phyloP scores from a whole-genome alignment of 2,797 vertebrate species.

The Tragopan temminckii region DNA sequence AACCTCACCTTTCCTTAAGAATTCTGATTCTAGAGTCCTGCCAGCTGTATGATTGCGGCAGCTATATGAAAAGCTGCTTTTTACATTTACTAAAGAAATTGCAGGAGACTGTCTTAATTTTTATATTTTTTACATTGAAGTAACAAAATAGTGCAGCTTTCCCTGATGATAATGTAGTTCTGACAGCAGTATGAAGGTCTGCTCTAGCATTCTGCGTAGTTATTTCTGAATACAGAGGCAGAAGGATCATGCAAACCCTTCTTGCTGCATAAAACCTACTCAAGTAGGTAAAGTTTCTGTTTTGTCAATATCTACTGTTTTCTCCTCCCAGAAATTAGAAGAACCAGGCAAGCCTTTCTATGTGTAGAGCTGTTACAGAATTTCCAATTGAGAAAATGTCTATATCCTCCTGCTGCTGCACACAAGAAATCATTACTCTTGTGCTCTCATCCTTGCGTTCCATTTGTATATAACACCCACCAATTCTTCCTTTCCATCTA shows the following conservation, averaged over 20 bases:
- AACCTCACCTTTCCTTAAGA: neutral
- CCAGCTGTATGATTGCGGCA: neutral
- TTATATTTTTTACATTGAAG: neutral
- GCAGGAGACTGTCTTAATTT: neutral
- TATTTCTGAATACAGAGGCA: neutral
- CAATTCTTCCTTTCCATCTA: neutral
- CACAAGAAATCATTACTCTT: conserved; percentile 17
- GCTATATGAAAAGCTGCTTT: neutral
- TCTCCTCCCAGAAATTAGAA: neutral
- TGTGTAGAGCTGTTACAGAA: neutral
- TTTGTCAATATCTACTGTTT: neutral
- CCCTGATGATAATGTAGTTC: too few relatives aligned
- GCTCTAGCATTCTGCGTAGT: neutral
- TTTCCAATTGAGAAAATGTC: neutral
- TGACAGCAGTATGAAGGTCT: neutral
- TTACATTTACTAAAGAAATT: neutral
- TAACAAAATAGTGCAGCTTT: fast-evolving
- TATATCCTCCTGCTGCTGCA: neutral
- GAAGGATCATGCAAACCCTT: neutral
- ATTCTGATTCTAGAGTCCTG: neutral
- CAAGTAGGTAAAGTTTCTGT: neutral
- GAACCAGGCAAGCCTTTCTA: neutral
- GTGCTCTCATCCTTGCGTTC: neutral
- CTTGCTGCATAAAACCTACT: neutral
- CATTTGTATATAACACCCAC: conserved; percentile 7